A percentile compares a stretch with the other conserved stretches of the same genome.
Conservation (phyloP, 2,888 invertebrate species). For the Deroplatys truncata region DNA sequence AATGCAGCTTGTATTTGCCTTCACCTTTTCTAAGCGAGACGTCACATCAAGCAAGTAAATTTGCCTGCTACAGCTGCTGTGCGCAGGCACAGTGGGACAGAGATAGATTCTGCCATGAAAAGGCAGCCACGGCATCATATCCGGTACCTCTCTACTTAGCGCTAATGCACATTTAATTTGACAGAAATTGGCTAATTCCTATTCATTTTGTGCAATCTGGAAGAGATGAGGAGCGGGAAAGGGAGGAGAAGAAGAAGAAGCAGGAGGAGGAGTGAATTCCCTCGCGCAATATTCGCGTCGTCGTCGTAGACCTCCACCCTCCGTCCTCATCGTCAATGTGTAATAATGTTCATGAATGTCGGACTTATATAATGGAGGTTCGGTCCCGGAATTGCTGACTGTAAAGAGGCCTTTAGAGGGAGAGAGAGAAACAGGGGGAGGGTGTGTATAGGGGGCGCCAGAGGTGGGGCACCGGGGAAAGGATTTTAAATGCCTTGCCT, state of each 20-base stretch:
- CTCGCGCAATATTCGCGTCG: slow-evolving; percentile 28
- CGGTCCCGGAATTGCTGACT: slow-evolving; percentile 28
- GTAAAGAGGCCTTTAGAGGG: slow-evolving; percentile 20
- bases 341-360: slow-evolving; percentile 29
- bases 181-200: slow-evolving; percentile 46
- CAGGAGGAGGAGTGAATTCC: slow-evolving; percentile 23
- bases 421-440: neutral
- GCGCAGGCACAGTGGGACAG: neutral
- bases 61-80: neutral
- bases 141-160: slow-evolving; percentile 35
- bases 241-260: neutral
- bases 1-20: neutral
- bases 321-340: slow-evolving; percentile 12
- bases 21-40: neutral
- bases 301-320: neutral
- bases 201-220: slow-evolving; percentile 41
- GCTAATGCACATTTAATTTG: slow-evolving; percentile 46
- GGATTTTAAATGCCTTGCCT: slow-evolving; percentile 30
- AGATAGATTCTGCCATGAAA: neutral
- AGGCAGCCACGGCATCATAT: neutral
- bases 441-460: neutral
- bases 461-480: neutral
- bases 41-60: neutral
- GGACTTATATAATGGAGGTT: slow-evolving; percentile 25
- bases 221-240: slow-evolving; percentile 18